Evolutionary conservation across 2,888 invertebrate genomes (phyloP), one percentile per base, ranked within the genome.

Genomic region (Sthenelais limicola): DNA sequence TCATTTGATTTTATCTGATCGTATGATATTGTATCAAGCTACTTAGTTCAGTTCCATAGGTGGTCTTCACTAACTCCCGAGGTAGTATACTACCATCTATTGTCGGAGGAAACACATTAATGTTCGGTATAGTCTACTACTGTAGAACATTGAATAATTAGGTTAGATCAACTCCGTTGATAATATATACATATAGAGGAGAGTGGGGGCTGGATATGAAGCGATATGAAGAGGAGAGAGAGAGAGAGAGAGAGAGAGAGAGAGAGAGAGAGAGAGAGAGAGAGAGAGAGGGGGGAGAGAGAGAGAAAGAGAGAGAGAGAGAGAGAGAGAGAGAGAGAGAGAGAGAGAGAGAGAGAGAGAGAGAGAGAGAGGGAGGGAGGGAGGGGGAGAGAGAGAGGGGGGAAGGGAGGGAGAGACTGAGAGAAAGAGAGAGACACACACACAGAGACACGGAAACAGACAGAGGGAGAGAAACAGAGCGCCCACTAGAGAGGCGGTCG

Each of bases 401-500:
- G 51, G 33, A 4, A 51, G 51, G 43, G 7, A 51, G 47, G 24
- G 51, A 15, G 26, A 32, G 51, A 28, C 9, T 26, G 28, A 15
- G 15, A 51, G 47, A 15, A 38, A 4, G 24, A 49, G 38, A 9
- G 24, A 21, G 28, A 2, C 0, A 18, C 28, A 51, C 0, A 26
- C 21, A 24, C 32, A 62, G 3, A n/a, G 24, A 62, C n/a, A 9
- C 21, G 56, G 1, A 70, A 32, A 56, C 21, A n/a, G 32, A 70
- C 28, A 70, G 28, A 30, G n/a, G 62, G 58, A 30, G 21, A 30
- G 38, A 69, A 28, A 67, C 18, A 30, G n/a, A 69, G 58, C n/a
- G 26, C 1, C 0, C 0, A 48, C n/a, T 21, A 1, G 26, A 67
- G 48, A 54, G 52, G 69, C 52, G 58, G 30, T 47, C 38, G 49